Percentiles rank a stretch among this genome's conserved stretches.
Conservation (phyloP, 2,888 invertebrate species). For the Unio delphinus region DNA sequence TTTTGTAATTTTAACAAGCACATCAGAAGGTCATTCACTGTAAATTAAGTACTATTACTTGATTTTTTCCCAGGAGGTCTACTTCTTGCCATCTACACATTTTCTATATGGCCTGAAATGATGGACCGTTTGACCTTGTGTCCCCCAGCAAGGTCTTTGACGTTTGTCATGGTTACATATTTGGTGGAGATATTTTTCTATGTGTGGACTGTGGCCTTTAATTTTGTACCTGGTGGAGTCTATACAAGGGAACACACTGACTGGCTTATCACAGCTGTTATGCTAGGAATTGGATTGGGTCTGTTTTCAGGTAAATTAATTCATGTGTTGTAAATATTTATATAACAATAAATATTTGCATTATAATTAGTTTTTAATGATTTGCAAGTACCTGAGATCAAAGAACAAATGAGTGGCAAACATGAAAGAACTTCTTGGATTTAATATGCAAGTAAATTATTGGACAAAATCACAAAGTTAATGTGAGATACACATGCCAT, state of each 20-base stretch:
- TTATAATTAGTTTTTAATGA: too few species aligned
- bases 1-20: too few species aligned
- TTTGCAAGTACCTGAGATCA: too few species aligned
- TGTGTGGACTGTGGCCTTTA: constrained; percentile 72
- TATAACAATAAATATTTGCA: too few species aligned
- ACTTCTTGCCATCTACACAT: constrained; percentile 60
- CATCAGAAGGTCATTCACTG: too few species aligned
- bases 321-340: background rate
- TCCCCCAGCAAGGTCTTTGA: constrained; percentile 59
- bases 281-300: constrained; percentile 53
- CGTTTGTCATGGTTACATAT: constrained; percentile 61
- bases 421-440: too few species aligned
- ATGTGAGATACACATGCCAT: too few species aligned
- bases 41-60: background rate
- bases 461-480: too few species aligned
- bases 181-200: constrained; percentile 66
- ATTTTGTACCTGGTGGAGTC: constrained; percentile 71
- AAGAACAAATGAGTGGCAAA: too few species aligned
- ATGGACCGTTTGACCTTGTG: constrained; percentile 56
- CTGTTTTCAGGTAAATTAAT: constrained; percentile 48
- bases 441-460: too few species aligned
- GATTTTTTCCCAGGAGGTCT: constrained; percentile 58
- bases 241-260: constrained; percentile 71
- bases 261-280: constrained; percentile 60
- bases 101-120: constrained; percentile 68